These are phyloP conservation scores for Gorsachius magnificus DNA, from an alignment of 2,797 vertebrate species.

Conservation along the genomic window DNA sequence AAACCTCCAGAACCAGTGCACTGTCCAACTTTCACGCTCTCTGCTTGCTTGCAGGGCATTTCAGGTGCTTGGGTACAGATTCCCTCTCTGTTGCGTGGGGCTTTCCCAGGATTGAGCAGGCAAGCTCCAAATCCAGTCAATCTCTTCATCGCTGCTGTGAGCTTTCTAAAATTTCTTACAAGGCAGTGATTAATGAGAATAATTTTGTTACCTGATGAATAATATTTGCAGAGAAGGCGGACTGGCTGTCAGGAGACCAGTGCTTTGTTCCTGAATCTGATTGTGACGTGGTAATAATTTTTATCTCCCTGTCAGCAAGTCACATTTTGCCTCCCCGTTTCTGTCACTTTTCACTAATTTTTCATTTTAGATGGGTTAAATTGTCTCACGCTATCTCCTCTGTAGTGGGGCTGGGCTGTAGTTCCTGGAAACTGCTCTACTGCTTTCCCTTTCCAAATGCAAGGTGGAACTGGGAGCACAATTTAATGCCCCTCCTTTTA, in stretches of 20 bases:
- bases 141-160: not conserved
- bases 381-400: not conserved
- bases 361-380: not conserved
- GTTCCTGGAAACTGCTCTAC: not conserved
- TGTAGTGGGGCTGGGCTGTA: not conserved
- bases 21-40: not conserved
- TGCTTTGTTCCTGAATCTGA: not conserved
- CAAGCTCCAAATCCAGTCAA: not conserved
- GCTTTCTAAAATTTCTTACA: not conserved
- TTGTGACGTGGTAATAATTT: not conserved
- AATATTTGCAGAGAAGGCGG: slow-evolving; percentile 2
- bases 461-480: not conserved
- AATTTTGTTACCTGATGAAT: not conserved
- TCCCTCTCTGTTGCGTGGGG: not conserved
- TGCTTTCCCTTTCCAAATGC: slow-evolving; percentile 4
- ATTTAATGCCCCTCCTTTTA: not conserved
- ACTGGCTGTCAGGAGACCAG: not conserved
- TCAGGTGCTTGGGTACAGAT: not conserved
- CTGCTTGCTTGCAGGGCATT: not conserved
- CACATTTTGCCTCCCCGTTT: not conserved
- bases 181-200: not conserved
- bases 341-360: not conserved
- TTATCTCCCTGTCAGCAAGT: not conserved
- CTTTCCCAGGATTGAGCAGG: not conserved
- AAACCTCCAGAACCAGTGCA: not conserved